Percentiles rank a stretch among this genome's conserved stretches.
Evolutionary conservation across 1,140 invertebrate species (phyloP).

Genomic region (Holotrichia oblita): DNA sequence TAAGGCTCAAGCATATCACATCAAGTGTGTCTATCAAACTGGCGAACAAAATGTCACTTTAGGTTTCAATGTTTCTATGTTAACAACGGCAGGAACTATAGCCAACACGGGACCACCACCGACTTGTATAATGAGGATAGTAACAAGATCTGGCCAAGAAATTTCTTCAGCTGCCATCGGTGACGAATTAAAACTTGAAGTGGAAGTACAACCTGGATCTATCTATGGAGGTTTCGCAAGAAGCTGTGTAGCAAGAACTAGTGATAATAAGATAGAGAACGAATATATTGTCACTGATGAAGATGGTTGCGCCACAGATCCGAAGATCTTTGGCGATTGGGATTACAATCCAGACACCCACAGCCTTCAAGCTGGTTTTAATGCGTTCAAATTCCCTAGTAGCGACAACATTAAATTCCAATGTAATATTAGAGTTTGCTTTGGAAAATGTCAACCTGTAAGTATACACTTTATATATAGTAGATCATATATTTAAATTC

Average conservation of each 20-base stretch:
- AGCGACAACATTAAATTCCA: slow-evolving; percentile 96
- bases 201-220: slow-evolving; percentile 91
- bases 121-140: slow-evolving; percentile 91
- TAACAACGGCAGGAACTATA: slow-evolving; percentile 93
- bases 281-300: slow-evolving; percentile 94
- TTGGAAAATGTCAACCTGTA: slow-evolving; percentile 93
- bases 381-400: slow-evolving; percentile 95
- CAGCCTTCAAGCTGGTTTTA: slow-evolving; percentile 86
- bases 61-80: slow-evolving; percentile 94
- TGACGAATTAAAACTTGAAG: slow-evolving; percentile 89
- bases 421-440: slow-evolving; percentile 94
- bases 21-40: slow-evolving; percentile 93
- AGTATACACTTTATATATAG: slow-evolving; percentile 57
- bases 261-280: slow-evolving; percentile 88
- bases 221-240: slow-evolving; percentile 95
- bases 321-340: slow-evolving; percentile 93
- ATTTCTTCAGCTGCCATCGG: slow-evolving; percentile 93
- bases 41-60: slow-evolving; percentile 93
- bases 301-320: slow-evolving; percentile 92
- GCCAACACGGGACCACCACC: slow-evolving; percentile 95
- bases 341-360: slow-evolving; percentile 85
- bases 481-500: background rate
- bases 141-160: slow-evolving; percentile 85
- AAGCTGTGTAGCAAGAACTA: slow-evolving; percentile 92
- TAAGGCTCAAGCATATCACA: slow-evolving; percentile 93